Evolutionary conservation across 2,888 invertebrate genomes (phyloP), one percentile per base, ranked within the genome.

Genomic region (Sinotaia quadrata): DNA sequence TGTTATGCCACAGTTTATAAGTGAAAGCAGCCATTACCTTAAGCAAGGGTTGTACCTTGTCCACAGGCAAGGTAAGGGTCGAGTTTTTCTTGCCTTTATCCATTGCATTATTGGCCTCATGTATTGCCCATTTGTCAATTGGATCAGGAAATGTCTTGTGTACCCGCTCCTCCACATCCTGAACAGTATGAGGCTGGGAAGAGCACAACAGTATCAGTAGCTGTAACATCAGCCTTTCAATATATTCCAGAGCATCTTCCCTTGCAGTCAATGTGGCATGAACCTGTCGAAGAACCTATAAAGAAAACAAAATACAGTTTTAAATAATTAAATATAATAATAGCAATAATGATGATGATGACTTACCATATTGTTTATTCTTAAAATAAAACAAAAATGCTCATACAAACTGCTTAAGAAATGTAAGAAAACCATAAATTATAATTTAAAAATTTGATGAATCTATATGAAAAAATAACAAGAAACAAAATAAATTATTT

Each of bases 81-180:
- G 59, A 66, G 56, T 75, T 72, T 34, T 69, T 69, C 86, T 94
- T 94, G 67, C 93, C 93, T 84, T 93, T 92, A 80, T 94, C 93
- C 73, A 94, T 91, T 59, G 94, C 94, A 84, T 94, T 94, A 77
- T 93, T 93, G 24, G 97, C 97, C 87, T 97, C 97, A 75, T 92
- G 92, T 71, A 96, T 91, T 60, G 97, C 96, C 96, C 97, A 97
- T 87, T 92, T 92, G 89, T 97, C 96, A 79, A 98, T 94, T 4
- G 97, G 97, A 21, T 94, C 94, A n/a, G 97, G 97, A 90, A 97
- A 97, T 65, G 95, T 94, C 79, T 93, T 93, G 76, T 93, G 92
- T 41, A 98, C 96, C 75, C 96, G 91, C 82, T 96, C 96, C 87
- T 97, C 97, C 80, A 98, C 95, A 90, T 98, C 98, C 49, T 81